phyloP scores from a whole-genome alignment of 2,888 invertebrate species.

The Trachelus troglodyta region DNA sequence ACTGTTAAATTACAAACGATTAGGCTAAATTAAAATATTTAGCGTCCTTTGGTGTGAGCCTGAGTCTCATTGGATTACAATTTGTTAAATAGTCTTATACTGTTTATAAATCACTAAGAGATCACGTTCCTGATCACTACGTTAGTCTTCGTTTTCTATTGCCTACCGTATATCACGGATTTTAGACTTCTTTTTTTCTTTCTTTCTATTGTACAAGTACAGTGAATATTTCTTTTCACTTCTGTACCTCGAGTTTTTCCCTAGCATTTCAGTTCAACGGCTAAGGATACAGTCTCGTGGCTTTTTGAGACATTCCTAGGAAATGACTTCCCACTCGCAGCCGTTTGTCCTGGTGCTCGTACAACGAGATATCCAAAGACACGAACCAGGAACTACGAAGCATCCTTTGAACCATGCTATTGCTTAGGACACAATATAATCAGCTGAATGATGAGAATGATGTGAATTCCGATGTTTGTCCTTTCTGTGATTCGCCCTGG shows the following conservation, averaged over 20 bases:
- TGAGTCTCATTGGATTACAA: slow-evolving; percentile 49
- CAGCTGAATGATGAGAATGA: slow-evolving; percentile 56
- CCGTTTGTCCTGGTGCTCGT: neutral
- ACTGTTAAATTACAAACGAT: slow-evolving; percentile 41
- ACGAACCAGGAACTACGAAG: neutral
- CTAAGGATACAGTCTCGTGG: neutral
- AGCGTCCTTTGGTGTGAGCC: slow-evolving; percentile 53
- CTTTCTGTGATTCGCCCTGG: slow-evolving; percentile 54
- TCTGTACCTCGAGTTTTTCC: neutral
- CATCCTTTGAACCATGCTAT: neutral
- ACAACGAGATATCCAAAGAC: neutral
- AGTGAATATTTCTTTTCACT: neutral
- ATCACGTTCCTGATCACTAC: slow-evolving; percentile 4
- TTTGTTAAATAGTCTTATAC: slow-evolving; percentile 49
- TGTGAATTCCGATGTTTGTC: slow-evolving; percentile 59
- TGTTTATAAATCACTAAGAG: slow-evolving; percentile 36
- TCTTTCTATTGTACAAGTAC: neutral
- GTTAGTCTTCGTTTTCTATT: slow-evolving; percentile 7
- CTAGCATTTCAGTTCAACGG: neutral
- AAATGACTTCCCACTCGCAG: neutral
- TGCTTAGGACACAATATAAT: slow-evolving; percentile 55
- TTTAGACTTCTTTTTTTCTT: neutral
- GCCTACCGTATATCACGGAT: neutral
- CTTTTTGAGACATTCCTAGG: neutral
- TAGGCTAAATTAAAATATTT: slow-evolving; percentile 32